Conservation (phyloP, 2,113 vertebrate genomes). For the Pelecanus crispus region DNA sequence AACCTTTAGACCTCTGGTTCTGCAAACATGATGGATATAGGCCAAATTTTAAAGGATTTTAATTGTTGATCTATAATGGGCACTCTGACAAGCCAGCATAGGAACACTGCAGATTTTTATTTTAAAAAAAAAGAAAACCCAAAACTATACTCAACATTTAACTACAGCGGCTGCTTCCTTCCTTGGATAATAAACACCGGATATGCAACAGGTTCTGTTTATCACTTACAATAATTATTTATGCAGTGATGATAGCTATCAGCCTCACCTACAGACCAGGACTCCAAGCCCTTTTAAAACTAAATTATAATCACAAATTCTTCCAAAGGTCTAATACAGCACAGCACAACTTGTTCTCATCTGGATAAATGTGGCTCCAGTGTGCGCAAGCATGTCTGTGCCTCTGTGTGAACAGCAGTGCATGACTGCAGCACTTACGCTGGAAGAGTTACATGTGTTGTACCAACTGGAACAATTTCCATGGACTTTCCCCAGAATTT, state of each 20-base stretch:
- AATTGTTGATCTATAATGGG: not conserved
- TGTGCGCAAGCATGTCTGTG: not conserved
- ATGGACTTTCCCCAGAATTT: conserved; percentile 99
- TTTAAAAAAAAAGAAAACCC: too few species aligned
- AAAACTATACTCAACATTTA: not conserved
- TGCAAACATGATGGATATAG: not conserved
- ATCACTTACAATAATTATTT: not conserved
- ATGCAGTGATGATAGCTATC: not conserved
- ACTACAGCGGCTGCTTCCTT: not conserved
- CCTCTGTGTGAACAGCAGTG: not conserved
- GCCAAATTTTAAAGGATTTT: not conserved
- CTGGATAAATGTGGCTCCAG: not conserved
- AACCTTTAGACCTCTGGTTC: not conserved
- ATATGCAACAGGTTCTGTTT: not conserved
- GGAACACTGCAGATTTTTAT: not conserved
- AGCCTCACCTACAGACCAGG: not conserved
- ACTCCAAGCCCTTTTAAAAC: not conserved
- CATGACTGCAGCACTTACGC: conserved; percentile 70
- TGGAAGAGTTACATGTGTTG: conserved; percentile 87
- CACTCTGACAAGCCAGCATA: not conserved
- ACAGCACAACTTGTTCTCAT: not conserved
- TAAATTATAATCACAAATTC: not conserved
- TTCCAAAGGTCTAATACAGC: not conserved
- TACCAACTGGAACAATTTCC: conserved; percentile 96
- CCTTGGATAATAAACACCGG: not conserved